Evolutionary conservation across 1,140 invertebrate species (phyloP).

Genomic region (Trichonephila inaurata): DNA sequence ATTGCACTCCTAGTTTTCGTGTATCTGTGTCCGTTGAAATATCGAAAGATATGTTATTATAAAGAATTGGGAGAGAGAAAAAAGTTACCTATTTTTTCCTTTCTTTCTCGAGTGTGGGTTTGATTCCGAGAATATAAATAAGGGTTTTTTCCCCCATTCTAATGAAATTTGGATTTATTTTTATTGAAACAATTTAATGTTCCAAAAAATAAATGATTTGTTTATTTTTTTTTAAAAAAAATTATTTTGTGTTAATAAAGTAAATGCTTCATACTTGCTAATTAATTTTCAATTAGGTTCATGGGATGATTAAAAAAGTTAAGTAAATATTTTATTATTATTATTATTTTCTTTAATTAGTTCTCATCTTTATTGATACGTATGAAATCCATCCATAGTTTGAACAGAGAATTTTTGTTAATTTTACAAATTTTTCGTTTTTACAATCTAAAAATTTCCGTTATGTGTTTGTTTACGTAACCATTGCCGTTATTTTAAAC

Average conservation of each 20-base stretch:
- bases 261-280: background rate
- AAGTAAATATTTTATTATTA: background rate
- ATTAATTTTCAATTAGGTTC: background rate
- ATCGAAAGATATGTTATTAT: slow-evolving; percentile 72
- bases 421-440: too few relatives aligned
- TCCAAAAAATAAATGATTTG: background rate
- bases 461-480: too few relatives aligned
- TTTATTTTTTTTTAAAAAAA: background rate
- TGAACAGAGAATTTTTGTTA: too few relatives aligned
- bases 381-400: too few relatives aligned
- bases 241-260: background rate
- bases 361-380: too few relatives aligned
- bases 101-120: background rate
- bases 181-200: slow-evolving; percentile 2
- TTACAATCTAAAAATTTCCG: too few relatives aligned
- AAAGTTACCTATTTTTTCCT: slow-evolving; percentile 11
- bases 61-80: background rate
- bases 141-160: background rate
- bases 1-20: slow-evolving; percentile 64
- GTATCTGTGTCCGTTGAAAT: slow-evolving; percentile 73
- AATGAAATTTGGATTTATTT: slow-evolving; percentile 7
- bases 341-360: too few relatives aligned
- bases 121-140: slow-evolving; percentile 16
- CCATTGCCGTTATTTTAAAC: too few relatives aligned
- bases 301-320: background rate